A percentile compares a stretch with the other conserved stretches of the same genome.
Conservation (phyloP, 2,113 vertebrate genomes). For the Himantopus leucocephalus region DNA sequence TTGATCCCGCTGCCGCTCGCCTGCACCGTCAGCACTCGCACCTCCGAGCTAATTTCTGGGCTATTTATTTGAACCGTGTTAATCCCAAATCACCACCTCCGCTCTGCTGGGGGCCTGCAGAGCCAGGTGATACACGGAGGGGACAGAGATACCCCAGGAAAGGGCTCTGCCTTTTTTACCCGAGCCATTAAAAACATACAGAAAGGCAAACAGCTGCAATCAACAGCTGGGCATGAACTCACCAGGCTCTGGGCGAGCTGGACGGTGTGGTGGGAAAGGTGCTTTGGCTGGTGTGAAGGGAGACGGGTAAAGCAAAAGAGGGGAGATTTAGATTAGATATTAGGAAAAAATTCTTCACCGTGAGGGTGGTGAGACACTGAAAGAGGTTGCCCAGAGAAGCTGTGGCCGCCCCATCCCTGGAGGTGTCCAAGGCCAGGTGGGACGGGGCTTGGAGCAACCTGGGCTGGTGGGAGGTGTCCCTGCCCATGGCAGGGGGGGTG, state of each 20-base stretch:
- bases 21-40: neutral
- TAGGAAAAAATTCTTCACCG: neutral
- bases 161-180: neutral
- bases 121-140: rapidly evolving
- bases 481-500: neutral
- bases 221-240: rapidly evolving
- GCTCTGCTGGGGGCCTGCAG: neutral
- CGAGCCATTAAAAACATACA: neutral
- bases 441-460: neutral
- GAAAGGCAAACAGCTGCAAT: neutral
- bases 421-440: neutral
- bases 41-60: neutral
- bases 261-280: neutral
- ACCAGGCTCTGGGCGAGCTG: neutral
- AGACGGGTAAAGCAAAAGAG: neutral
- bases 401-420: neutral
- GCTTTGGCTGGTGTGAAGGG: rapidly evolving
- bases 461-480: neutral
- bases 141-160: neutral
- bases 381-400: neutral
- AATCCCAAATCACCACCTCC: neutral
- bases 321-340: neutral
- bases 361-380: neutral
- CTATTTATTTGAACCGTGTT: neutral
- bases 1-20: neutral